Percentiles rank a stretch among this genome's conserved stretches.
phyloP scores from a whole-genome alignment of 2,888 invertebrate species.

The Scaptomyza cyrtandrae region DNA sequence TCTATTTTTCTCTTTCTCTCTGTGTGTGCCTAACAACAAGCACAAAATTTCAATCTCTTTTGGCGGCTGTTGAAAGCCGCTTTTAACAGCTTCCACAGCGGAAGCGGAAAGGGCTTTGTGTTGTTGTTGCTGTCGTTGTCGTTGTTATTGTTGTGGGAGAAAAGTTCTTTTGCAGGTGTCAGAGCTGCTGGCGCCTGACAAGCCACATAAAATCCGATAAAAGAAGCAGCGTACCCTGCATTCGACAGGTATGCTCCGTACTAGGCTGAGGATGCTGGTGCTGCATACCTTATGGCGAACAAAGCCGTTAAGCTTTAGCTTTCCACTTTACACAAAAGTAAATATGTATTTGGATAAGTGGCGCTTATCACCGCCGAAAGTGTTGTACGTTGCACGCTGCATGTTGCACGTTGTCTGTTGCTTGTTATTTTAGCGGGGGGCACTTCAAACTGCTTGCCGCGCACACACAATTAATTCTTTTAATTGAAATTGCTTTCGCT shows the following conservation, averaged over 20 bases:
- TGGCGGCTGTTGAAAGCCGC: conserved; percentile 55
- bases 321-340: conserved; percentile 35
- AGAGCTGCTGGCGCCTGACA: conserved; percentile 68
- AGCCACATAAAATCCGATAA: conserved; percentile 57
- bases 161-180: conserved; percentile 57
- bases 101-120: conserved; percentile 57
- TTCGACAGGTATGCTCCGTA: conserved; percentile 27
- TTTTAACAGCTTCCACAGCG: conserved; percentile 56
- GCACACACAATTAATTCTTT: conserved; percentile 77
- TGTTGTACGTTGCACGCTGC: conserved; percentile 48
- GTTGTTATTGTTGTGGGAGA: conserved; percentile 38
- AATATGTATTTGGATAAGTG: conserved; percentile 79
- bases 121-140: conserved; percentile 14
- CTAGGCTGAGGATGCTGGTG: conserved; percentile 36
- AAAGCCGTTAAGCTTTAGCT: conserved; percentile 16
- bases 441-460: conserved; percentile 70
- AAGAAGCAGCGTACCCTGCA: conserved; percentile 53
- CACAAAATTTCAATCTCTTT: conserved; percentile 27
- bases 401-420: conserved; percentile 9
- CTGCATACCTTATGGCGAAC: conserved; percentile 35
- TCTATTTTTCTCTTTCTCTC: not conserved
- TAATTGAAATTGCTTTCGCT: conserved; percentile 78
- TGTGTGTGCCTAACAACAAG: not conserved
- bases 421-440: conserved; percentile 6
- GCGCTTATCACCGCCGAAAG: conserved; percentile 59